Evolutionary conservation across 1,140 invertebrate species (phyloP).

Genomic region (Rhyzopertha dominica): DNA sequence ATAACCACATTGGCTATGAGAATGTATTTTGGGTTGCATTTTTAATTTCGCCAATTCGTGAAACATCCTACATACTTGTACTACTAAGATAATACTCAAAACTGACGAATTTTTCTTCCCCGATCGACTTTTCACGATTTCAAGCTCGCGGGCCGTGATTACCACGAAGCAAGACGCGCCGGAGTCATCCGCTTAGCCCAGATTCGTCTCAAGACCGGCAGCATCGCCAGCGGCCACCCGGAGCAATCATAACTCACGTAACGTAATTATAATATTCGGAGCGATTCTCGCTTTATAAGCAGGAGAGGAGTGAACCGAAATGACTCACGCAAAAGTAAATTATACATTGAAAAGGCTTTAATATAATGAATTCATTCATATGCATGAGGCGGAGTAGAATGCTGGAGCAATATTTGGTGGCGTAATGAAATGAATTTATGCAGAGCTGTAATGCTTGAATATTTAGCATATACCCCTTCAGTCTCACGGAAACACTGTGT

Average conservation of each 20-base stretch:
- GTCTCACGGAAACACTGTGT: slow-evolving; percentile 36
- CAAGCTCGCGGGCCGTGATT: slow-evolving; percentile 1
- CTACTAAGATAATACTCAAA: slow-evolving; percentile 3
- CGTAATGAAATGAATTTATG: slow-evolving; percentile 63
- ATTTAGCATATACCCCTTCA: slow-evolving; percentile 51
- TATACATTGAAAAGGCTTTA: slow-evolving; percentile 63
- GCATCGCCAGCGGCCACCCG: slow-evolving; percentile 15
- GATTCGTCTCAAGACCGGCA: slow-evolving; percentile 7
- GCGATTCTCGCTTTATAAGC: slow-evolving; percentile 35
- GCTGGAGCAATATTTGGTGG: slow-evolving; percentile 58
- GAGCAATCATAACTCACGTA: slow-evolving; percentile 37
- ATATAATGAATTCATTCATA: slow-evolving; percentile 64
- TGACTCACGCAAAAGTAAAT: slow-evolving; percentile 64
- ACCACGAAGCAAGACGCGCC: slow-evolving; percentile 2
- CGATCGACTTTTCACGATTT: background rate
- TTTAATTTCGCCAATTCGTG: too few relatives aligned
- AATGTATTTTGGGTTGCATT: too few relatives aligned
- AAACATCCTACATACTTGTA: too few relatives aligned
- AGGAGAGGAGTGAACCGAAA: slow-evolving; percentile 47
- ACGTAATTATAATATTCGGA: slow-evolving; percentile 43
- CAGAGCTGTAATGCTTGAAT: slow-evolving; percentile 60
- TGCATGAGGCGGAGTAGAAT: slow-evolving; percentile 54
- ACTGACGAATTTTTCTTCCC: background rate
- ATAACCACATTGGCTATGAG: too few relatives aligned
- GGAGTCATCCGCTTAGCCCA: background rate